Base-by-base conservation (phyloP, 1,140 invertebrate species). In the Uloborus diversus region DNA sequence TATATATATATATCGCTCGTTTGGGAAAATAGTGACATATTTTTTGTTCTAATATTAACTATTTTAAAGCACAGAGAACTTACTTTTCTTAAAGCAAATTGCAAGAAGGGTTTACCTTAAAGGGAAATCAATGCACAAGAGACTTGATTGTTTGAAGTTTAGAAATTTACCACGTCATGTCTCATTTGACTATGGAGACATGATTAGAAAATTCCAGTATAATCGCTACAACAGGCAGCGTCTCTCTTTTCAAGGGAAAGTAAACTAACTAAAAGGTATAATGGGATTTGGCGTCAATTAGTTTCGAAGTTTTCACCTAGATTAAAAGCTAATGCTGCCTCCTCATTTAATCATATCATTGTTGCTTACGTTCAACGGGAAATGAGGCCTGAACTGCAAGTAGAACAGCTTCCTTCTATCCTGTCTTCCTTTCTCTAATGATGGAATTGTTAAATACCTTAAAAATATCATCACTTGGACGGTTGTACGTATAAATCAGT, bases 331-430 rank as follows among this genome's bases (percentile, higher is more conserved):
- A 75, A 76, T 65, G 56, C 47, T 23, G 49, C 59, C 70, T 49
- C 70, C 51, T 42, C 25, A 75, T 28, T 75, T 75, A 64, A 75
- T 75, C 70, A 75, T 75, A 51, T 75, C 59, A 75, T 65, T 65
- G 73, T 64, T 75, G 37, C 42, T 51, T 75, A 35, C 37, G 47
- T 64, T 64, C 35, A 53, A 51, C 25, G 32, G n/a, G 35, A 32
- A 75, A 35, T 42, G 30, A 75, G 59, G 64, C 35, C 27, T 49
- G 71, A 75, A 75, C 64, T 28, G 14, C 33, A 49, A 75, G 53
- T 75, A 30, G n/a, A 4, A n/a, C 17, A 17, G n/a, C 20, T 28
- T 13, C 13, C 61, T 64, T 28, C 35, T 51, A 75, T 64, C 61
- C 47, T 30, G 4, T 9, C 9, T 49, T 62, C 27, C 51, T n/a